Conservation (phyloP, 2,113 vertebrate species). For the Sylvilagus bachmani region DNA sequence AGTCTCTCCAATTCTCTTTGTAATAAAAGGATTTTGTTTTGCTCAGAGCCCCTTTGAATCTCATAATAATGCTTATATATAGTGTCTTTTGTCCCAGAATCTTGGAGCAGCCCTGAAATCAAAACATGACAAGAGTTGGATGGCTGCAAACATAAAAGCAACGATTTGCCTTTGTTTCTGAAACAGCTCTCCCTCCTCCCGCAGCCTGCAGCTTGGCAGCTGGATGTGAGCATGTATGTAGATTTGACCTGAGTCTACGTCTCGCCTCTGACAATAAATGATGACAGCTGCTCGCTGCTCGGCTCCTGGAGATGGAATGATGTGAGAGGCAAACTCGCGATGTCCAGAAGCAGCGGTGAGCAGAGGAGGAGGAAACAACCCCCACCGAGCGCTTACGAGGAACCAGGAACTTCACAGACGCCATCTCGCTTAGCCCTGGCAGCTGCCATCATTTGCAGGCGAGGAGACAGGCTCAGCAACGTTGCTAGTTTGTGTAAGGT, state of each 20-base stretch:
- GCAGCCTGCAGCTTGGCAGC: constrained; percentile 62
- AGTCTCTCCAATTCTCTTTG: constrained; percentile 56
- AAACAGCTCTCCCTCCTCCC: constrained; percentile 64
- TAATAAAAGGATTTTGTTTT: constrained; percentile 76
- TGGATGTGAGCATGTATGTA: neutral
- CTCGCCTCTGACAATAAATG: neutral
- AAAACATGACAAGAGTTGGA: constrained; percentile 76
- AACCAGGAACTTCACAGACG: too few species aligned
- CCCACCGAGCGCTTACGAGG: neutral
- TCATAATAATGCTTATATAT: constrained; percentile 75
- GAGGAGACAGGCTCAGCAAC: neutral
- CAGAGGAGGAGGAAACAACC: neutral
- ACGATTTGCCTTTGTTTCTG: constrained; percentile 78
- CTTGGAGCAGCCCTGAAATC: constrained; percentile 77
- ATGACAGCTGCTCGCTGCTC: neutral
- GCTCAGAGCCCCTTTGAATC: constrained; percentile 69
- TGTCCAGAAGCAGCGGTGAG: neutral
- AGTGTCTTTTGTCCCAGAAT: constrained; percentile 78
- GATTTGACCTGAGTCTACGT: constrained; percentile 5
- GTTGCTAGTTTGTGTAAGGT: neutral
- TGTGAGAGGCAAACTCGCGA: neutral
- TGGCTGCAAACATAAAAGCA: constrained; percentile 74
- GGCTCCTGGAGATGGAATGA: neutral
- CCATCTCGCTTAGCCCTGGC: neutral
- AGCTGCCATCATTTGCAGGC: neutral